Base-by-base conservation (phyloP, 2,113 vertebrate species). In the Boulengeromyrus knoepffleri region DNA sequence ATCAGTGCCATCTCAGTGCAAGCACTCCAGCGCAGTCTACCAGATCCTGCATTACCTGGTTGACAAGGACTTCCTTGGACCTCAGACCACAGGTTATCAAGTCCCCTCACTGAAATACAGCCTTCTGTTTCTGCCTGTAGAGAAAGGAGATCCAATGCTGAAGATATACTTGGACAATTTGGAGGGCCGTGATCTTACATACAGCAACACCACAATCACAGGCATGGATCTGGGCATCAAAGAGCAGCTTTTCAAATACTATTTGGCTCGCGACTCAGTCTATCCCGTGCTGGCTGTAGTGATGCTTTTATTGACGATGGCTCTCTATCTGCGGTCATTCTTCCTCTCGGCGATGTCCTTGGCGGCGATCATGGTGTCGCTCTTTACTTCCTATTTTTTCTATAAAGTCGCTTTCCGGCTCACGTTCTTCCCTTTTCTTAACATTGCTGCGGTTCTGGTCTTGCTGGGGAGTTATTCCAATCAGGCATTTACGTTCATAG, bases 221-320 rank as follows among this genome's bases (percentile, higher is more conserved):
- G 98, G 98, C 85, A 99, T 99, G 96, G 98, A 99, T 93, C 94
- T 99, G 91, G 98, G 98, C 90, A 97, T 99, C 94, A 99, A 99
- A 94, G 96, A 98, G 92, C 96, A 95, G 39, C 95, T 99, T 83
- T 97, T 99, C 91, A 97, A 96, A 92, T 96, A 98, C 93, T 99
- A 99, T 92, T 95, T 99, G 89, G 95, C 96, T 56, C 94, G 97
- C 92, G 98, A 99, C 91, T 97, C 97, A 0, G 94, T 98, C 91
- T 99, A 98, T 91, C 97, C 98, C 19, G 93, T 98, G 90, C 93
- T 99, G 53, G 97, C 97, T 50, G 95, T 98, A 90, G 93, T 95
- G 15, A 97, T 95, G 91, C 96, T 99, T 94, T 96, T 99, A 93
- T 92, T 99, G 91, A 96, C 96, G 50, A 97, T 97, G 92, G 96